phyloP scores from a whole-genome alignment of 2,797 vertebrate genomes.

The Cyclura pinguis region DNA sequence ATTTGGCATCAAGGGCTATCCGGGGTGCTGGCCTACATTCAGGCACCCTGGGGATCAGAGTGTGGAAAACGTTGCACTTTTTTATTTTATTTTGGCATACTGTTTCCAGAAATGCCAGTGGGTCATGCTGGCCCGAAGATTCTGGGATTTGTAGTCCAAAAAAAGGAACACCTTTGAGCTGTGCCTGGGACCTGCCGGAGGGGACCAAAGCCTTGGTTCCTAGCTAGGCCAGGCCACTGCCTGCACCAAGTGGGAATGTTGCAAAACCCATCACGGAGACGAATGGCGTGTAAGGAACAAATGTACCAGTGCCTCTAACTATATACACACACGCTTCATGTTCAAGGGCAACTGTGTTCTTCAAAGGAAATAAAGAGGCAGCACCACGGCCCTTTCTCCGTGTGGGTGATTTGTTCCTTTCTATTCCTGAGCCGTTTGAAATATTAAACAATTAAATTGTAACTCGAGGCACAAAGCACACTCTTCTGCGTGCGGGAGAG shows the following conservation, averaged over 20 bases:
- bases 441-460: constrained; percentile 25
- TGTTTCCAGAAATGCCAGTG: too few species aligned
- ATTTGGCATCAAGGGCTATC: neutral
- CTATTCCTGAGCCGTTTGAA: neutral
- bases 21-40: neutral
- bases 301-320: neutral
- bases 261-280: neutral
- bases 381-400: too few species aligned
- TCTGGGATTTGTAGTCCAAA: too few species aligned
- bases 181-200: neutral
- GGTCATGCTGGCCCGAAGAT: too few species aligned
- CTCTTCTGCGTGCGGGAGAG: neutral
- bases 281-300: neutral
- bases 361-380: neutral
- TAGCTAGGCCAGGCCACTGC: neutral
- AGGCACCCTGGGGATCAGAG: neutral
- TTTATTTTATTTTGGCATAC: too few species aligned
- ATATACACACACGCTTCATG: neutral
- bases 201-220: neutral
- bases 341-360: neutral
- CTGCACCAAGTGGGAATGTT: neutral
- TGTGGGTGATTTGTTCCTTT: neutral
- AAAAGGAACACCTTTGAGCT: too few species aligned
- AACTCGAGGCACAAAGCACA: constrained; percentile 22
- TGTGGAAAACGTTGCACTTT: too few species aligned